Percentiles rank a stretch among this genome's conserved stretches.
Conservation (phyloP, 2,797 vertebrate genomes). For the Rhinatrema bivittatum region DNA sequence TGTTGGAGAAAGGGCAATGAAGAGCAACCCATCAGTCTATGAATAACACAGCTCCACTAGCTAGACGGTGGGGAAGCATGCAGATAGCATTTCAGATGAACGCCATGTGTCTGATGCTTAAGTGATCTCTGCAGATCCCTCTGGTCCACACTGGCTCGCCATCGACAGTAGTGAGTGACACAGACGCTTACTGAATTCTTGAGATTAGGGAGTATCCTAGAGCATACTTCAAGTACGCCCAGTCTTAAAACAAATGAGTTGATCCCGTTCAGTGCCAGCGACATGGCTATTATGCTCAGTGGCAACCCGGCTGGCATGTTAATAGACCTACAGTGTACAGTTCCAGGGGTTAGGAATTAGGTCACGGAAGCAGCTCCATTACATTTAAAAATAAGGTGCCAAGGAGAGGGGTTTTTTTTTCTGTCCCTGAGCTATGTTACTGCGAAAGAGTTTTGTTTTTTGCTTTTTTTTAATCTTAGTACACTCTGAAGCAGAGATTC, state of each 20-base stretch:
- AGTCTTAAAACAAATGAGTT: constrained; percentile 37
- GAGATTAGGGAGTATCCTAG: background rate
- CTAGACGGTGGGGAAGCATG: background rate
- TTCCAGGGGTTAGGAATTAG: background rate
- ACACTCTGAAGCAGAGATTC: background rate
- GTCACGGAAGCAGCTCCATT: background rate
- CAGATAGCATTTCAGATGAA: background rate
- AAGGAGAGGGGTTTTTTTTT: background rate
- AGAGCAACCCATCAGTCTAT: constrained; percentile 10
- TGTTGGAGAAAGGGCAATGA: background rate
- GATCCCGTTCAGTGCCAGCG: too few relatives aligned
- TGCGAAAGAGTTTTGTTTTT: background rate
- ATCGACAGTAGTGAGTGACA: background rate
- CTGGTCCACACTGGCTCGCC: background rate
- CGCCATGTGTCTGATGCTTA: too few relatives aligned
- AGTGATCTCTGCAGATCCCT: too few relatives aligned
- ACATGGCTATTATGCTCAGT: too few relatives aligned
- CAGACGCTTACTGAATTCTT: background rate
- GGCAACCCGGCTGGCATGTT: background rate
- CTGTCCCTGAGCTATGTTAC: background rate
- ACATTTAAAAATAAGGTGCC: background rate
- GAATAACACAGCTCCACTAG: constrained; percentile 4
- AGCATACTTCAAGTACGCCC: constrained; percentile 30
- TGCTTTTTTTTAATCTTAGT: background rate
- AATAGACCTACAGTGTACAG: too few relatives aligned